Percentiles rank a stretch among this genome's conserved stretches.
Conservation (phyloP, 2,797 vertebrate species). For the Acanthurus leucopareius region DNA sequence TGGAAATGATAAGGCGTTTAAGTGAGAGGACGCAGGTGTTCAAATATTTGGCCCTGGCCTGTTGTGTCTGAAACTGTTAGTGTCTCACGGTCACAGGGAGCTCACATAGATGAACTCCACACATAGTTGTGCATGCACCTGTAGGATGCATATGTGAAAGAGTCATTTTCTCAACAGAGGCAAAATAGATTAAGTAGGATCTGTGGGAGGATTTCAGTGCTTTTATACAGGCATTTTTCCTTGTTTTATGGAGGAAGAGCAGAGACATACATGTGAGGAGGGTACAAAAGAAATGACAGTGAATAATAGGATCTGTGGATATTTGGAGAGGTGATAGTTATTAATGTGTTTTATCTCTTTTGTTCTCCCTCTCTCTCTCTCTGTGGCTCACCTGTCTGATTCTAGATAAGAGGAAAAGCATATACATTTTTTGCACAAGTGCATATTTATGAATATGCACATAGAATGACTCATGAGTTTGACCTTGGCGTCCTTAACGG, state of each 20-base stretch:
- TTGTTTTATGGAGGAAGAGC: no score
- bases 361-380: neutral
- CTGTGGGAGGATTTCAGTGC: slow-evolving; percentile 13
- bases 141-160: neutral
- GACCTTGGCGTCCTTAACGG: slow-evolving; percentile 48
- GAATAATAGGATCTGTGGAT: neutral
- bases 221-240: no score
- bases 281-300: slow-evolving; percentile 4
- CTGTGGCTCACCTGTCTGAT: slow-evolving; percentile 3
- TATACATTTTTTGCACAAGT: neutral
- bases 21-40: slow-evolving; percentile 57
- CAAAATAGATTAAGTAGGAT: slow-evolving; percentile 1
- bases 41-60: slow-evolving; percentile 64
- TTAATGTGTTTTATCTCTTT: neutral
- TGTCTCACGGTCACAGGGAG: slow-evolving; percentile 35
- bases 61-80: slow-evolving; percentile 29
- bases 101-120: neutral
- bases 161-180: slow-evolving; percentile 7
- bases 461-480: slow-evolving; percentile 29
- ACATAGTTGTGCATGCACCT: slow-evolving; percentile 8
- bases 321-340: neutral
- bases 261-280: no score
- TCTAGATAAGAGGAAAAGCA: slow-evolving; percentile 1
- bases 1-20: slow-evolving; percentile 45
- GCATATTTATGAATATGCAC: slow-evolving; percentile 19